Evolutionary conservation across 2,113 vertebrate genomes (phyloP), one percentile per base, ranked within the genome.

Genomic region (Rhombomys opimus): DNA sequence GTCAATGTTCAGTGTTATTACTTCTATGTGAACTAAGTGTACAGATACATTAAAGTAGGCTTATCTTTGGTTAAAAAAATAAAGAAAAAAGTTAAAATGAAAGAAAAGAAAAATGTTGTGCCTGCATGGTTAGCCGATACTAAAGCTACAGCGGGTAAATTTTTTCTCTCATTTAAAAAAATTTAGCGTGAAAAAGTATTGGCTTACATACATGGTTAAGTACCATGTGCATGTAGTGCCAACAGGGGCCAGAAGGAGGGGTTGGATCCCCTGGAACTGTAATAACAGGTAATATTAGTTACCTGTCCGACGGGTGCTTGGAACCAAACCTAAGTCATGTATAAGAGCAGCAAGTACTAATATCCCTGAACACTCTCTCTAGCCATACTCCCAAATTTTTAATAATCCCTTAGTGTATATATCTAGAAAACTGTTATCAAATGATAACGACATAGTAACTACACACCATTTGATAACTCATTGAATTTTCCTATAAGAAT

Each of bases 351-450:
- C 12, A 41, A 63, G 57, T 1, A 27, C n/a, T 84, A 7, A 8
- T 17, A 17, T 27, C n/a, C 59, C n/a, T 1, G 20, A 41, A 23
- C n/a, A 7, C 17, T 63, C 81, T 84, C 3, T 84, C 57, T 63
- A 63, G 20, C 3, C 57, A 41, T 25, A 17, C 61, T 32, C 9
- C 84, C 2, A 86, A 50, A 32, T 63, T 85, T 65, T 12, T 30
- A 87, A 89, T 14, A 90, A 57, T 0, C 27, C 63, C 15, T 61
- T 82, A 82, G 18, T n/a, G 78, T n/a, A 50, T 59, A 67, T 57
- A 87, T 65, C 80, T 87, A 32, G 18, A 68, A 96, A 72, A 50
- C 63, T 67, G 25, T 80, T 73, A 70, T 80, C 30, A 92, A 81
- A 38, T 2, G 20, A 1, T 59, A 41, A 75, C 70, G 46, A 46